Evolutionary conservation across 2,797 vertebrate genomes (phyloP).

Genomic region (Chloroceryle inda): DNA sequence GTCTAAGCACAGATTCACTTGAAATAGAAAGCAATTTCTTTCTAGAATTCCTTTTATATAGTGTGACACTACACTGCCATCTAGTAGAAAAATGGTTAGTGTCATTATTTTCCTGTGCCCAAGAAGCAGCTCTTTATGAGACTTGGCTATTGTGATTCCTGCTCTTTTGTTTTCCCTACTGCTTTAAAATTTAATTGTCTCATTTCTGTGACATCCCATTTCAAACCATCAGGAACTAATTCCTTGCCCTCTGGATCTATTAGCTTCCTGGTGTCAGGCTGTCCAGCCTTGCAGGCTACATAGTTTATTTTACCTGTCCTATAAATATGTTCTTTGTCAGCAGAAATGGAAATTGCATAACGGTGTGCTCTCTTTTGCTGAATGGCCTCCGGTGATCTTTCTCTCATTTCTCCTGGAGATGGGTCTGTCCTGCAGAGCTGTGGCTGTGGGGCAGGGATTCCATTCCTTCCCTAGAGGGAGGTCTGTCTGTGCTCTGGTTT

Average conservation of each 20-base stretch:
- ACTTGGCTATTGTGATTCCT: slow-evolving; percentile 16
- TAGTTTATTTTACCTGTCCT: slow-evolving; percentile 29
- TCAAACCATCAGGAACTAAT: neutral
- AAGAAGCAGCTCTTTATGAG: slow-evolving; percentile 35
- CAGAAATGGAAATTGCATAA: neutral
- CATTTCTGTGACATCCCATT: neutral
- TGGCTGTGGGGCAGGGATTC: neutral
- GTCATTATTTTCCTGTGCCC: slow-evolving; percentile 15
- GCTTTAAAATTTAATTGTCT: slow-evolving; percentile 17
- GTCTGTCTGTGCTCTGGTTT: neutral
- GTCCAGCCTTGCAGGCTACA: neutral
- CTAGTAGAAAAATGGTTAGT: slow-evolving; percentile 75
- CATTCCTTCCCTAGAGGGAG: neutral
- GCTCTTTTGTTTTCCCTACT: slow-evolving; percentile 32
- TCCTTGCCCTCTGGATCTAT: neutral
- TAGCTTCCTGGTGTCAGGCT: neutral
- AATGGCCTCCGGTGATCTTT: neutral
- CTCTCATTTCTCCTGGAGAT: neutral
- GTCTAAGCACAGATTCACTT: slow-evolving; percentile 42
- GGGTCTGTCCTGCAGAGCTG: neutral
- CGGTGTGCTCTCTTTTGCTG: neutral
- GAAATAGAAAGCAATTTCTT: slow-evolving; percentile 56
- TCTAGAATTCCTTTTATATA: slow-evolving; percentile 58
- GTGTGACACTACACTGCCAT: slow-evolving; percentile 77
- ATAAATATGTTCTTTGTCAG: neutral